A percentile compares a stretch with the other conserved stretches of the same genome.
phyloP scores from a whole-genome alignment of 2,888 invertebrate genomes.

The Thymelicus lineola region DNA sequence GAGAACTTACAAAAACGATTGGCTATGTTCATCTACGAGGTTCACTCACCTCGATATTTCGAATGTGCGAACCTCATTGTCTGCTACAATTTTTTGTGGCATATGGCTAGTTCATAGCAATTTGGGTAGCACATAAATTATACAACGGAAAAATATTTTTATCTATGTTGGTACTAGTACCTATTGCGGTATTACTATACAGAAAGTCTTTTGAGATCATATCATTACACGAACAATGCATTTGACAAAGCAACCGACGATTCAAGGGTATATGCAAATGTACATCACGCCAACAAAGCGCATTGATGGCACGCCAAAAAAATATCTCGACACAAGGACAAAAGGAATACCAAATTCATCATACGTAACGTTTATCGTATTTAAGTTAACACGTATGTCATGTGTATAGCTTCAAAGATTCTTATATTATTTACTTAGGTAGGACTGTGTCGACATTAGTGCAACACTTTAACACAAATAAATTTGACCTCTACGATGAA shows the following conservation, averaged over 20 bases:
- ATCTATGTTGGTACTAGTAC: background rate
- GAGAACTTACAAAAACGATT: conserved; percentile 74
- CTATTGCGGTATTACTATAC: background rate
- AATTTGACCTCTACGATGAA: too few relatives aligned
- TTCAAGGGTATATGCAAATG: conserved; percentile 76
- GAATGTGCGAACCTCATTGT: conserved; percentile 81
- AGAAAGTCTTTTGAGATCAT: conserved; percentile 44
- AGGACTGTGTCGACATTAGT: too few relatives aligned
- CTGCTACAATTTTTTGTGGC: conserved; percentile 75
- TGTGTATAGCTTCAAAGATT: too few relatives aligned
- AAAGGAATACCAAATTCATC: conserved; percentile 56
- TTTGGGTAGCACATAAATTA: conserved; percentile 25
- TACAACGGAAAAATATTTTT: conserved; percentile 12
- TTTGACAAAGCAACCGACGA: conserved; percentile 62
- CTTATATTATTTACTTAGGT: too few relatives aligned
- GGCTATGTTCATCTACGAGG: conserved; percentile 66
- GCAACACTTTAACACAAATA: too few relatives aligned
- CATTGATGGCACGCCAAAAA: conserved; percentile 61
- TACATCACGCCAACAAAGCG: conserved; percentile 67
- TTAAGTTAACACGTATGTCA: conserved; percentile 18
- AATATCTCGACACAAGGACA: conserved; percentile 56
- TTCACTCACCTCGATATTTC: conserved; percentile 78
- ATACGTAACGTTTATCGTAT: conserved; percentile 33
- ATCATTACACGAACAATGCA: conserved; percentile 58
- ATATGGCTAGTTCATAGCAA: conserved; percentile 71